phyloP scores from a whole-genome alignment of 2,113 vertebrate genomes.

The Triplophysa dalaica region DNA sequence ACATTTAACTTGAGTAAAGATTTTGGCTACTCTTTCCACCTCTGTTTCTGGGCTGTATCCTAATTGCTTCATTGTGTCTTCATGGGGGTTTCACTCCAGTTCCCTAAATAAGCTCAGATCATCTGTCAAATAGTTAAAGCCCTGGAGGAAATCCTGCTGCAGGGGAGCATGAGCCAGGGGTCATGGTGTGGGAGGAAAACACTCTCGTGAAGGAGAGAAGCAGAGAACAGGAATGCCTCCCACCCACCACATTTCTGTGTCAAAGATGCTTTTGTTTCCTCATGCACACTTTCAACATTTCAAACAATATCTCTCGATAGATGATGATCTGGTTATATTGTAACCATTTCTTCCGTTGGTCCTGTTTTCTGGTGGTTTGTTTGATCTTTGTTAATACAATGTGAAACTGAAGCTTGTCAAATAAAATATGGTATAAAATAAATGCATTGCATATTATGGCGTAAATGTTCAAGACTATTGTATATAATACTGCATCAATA shows the following conservation, averaged over 20 bases:
- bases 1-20: no score
- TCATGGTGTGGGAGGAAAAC: slow-evolving; percentile 47
- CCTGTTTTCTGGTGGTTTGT: slow-evolving; percentile 7
- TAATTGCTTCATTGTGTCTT: not conserved
- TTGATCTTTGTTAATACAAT: no score
- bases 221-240: slow-evolving; percentile 54
- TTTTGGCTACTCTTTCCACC: no score
- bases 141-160: slow-evolving; percentile 38
- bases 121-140: slow-evolving; percentile 22
- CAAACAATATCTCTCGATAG: slow-evolving; percentile 32
- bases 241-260: slow-evolving; percentile 61
- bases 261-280: slow-evolving; percentile 51
- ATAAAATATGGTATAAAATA: no score
- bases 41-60: not conserved
- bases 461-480: no score
- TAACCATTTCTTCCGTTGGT: not conserved
- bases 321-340: slow-evolving; percentile 4
- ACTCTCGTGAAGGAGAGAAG: slow-evolving; percentile 52
- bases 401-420: no score
- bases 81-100: not conserved
- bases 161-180: slow-evolving; percentile 20
- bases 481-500: no score
- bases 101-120: slow-evolving; percentile 21
- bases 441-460: no score
- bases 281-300: slow-evolving; percentile 45